phyloP scores from a whole-genome alignment of 2,888 invertebrate species.

The Dione juno region DNA sequence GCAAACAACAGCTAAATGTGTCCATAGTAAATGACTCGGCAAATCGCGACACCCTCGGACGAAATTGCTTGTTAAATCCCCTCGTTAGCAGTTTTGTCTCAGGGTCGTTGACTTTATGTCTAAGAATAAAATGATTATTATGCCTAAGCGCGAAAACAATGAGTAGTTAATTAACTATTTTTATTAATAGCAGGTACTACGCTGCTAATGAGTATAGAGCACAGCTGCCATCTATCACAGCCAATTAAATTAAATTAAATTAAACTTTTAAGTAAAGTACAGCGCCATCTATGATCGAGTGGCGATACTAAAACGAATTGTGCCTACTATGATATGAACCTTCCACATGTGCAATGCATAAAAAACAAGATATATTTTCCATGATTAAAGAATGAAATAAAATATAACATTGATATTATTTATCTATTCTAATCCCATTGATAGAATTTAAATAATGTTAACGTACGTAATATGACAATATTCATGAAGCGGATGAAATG shows the following conservation, averaged over 20 bases:
- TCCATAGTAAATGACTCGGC: slow-evolving; percentile 69
- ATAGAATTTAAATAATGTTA: too few species aligned
- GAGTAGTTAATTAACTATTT: slow-evolving; percentile 3
- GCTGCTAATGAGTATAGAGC: background rate
- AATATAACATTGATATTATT: too few species aligned
- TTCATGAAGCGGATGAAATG: too few species aligned
- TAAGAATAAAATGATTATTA: slow-evolving; percentile 30
- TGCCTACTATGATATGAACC: background rate
- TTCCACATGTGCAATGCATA: background rate
- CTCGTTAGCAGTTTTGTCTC: slow-evolving; percentile 60
- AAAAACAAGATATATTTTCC: background rate
- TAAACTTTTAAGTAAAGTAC: background rate
- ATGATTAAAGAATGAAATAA: too few species aligned
- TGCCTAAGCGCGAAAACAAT: slow-evolving; percentile 2
- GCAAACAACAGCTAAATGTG: slow-evolving; percentile 76
- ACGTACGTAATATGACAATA: too few species aligned
- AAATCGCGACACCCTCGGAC: slow-evolving; percentile 72
- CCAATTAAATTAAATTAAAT: too few species aligned
- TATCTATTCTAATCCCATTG: too few species aligned
- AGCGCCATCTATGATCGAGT: slow-evolving; percentile 52
- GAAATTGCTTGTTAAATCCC: slow-evolving; percentile 66
- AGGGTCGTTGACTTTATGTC: slow-evolving; percentile 54
- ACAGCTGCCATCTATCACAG: slow-evolving; percentile 54
- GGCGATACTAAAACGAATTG: slow-evolving; percentile 46
- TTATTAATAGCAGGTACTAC: background rate